Conservation (phyloP, 2,888 invertebrate genomes). For the Epistrophe grossulariae region DNA sequence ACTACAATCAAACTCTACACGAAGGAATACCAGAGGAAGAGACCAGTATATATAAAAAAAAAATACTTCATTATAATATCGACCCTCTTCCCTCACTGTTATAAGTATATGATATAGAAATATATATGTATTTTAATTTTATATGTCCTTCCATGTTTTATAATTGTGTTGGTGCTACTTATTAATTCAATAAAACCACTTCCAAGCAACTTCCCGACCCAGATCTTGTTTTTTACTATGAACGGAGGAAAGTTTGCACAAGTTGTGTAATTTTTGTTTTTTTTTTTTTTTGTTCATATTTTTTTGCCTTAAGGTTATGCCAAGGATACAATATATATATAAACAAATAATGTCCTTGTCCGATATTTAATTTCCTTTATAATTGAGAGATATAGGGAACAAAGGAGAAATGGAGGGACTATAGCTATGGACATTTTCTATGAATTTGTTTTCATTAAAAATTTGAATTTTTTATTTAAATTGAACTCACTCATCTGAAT, state of each 20-base stretch:
- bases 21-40: neutral
- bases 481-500: constrained; percentile 52
- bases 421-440: constrained; percentile 7
- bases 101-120: neutral
- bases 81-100: neutral
- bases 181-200: constrained; percentile 73
- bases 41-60: neutral
- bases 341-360: constrained; percentile 42
- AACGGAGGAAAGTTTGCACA: constrained; percentile 59
- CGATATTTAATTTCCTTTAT: constrained; percentile 59
- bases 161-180: constrained; percentile 64
- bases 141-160: constrained; percentile 31
- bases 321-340: constrained; percentile 29
- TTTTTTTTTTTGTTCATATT: constrained; percentile 10
- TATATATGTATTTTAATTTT: constrained; percentile 19
- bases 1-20: neutral
- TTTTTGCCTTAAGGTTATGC: constrained; percentile 25
- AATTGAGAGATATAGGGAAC: constrained; percentile 47
- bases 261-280: constrained; percentile 38
- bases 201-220: constrained; percentile 36
- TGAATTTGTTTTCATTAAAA: constrained; percentile 18
- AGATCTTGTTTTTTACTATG: constrained; percentile 65
- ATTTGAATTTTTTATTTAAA: constrained; percentile 55
- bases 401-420: neutral
- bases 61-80: neutral